Evolutionary conservation across 2,888 invertebrate genomes (phyloP).

Genomic region (Drosophila gaucha): DNA sequence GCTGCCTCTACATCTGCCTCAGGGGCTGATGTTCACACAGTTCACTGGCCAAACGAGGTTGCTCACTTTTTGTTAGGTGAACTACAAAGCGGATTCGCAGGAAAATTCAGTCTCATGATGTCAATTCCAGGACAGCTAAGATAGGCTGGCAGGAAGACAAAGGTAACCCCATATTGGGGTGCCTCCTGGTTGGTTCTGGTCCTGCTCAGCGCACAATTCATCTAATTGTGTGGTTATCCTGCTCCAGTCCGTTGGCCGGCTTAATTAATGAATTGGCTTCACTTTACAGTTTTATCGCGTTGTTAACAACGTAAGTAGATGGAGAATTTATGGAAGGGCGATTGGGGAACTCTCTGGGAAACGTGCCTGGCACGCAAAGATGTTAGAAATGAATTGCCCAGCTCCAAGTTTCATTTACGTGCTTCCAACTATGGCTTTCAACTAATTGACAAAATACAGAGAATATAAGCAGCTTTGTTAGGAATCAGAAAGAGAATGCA

Average conservation of each 20-base stretch:
- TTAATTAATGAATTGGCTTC: slow-evolving; percentile 54
- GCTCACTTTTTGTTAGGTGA: slow-evolving; percentile 39
- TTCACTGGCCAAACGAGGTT: slow-evolving; percentile 52
- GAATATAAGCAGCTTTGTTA: neutral
- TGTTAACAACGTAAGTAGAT: slow-evolving; percentile 17
- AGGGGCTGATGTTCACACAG: slow-evolving; percentile 36
- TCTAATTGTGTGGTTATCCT: slow-evolving; percentile 51
- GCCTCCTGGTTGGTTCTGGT: neutral
- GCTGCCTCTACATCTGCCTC: neutral
- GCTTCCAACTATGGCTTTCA: slow-evolving; percentile 39
- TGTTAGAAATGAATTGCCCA: slow-evolving; percentile 22
- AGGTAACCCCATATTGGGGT: slow-evolving; percentile 14
- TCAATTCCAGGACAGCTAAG: slow-evolving; percentile 25
- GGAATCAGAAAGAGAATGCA: neutral
- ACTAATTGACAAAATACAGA: slow-evolving; percentile 49
- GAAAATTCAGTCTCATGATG: slow-evolving; percentile 15
- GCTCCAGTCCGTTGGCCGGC: slow-evolving; percentile 38
- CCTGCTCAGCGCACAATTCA: slow-evolving; percentile 11
- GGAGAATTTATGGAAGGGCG: neutral
- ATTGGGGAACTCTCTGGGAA: neutral
- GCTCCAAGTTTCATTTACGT: slow-evolving; percentile 26
- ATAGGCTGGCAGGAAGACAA: neutral
- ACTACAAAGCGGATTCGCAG: slow-evolving; percentile 34
- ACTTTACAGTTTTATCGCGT: slow-evolving; percentile 56
- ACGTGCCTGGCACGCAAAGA: slow-evolving; percentile 31